A percentile compares a stretch with the other conserved stretches of the same genome.
Conservation (phyloP, 2,113 vertebrate species). For the Corythaeola cristata region DNA sequence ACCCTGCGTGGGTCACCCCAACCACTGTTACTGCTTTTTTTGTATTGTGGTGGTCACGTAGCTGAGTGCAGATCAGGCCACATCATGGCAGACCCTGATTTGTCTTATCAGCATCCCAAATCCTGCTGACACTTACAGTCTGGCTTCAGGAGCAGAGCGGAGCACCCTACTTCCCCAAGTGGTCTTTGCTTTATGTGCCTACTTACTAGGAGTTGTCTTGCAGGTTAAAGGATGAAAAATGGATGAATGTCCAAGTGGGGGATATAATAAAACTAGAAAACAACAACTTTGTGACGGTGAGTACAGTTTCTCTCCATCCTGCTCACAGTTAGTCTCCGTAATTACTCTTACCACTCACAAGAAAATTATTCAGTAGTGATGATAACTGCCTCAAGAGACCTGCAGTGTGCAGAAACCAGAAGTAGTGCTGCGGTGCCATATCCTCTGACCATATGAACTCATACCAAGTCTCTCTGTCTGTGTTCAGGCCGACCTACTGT, state of each 20-base stretch:
- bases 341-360: neutral
- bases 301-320: neutral
- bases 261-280: slow-evolving; percentile 92
- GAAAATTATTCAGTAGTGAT: neutral
- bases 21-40: neutral
- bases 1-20: neutral
- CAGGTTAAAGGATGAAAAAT: slow-evolving; percentile 87
- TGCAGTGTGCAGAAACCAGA: neutral
- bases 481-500: slow-evolving; percentile 87
- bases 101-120: neutral
- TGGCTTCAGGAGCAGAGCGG: neutral
- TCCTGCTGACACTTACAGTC: neutral
- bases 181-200: neutral
- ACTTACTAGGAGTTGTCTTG: slow-evolving; percentile 39
- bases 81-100: neutral
- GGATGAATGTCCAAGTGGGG: slow-evolving; percentile 94
- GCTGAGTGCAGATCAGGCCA: neutral
- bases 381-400: neutral
- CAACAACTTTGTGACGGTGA: slow-evolving; percentile 90
- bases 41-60: neutral
- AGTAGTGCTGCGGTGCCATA: neutral
- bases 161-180: neutral
- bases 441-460: neutral
- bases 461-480: neutral
- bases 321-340: neutral